phyloP scores from a whole-genome alignment of 2,888 invertebrate genomes.

The Prosopocoilus inquinatus region DNA sequence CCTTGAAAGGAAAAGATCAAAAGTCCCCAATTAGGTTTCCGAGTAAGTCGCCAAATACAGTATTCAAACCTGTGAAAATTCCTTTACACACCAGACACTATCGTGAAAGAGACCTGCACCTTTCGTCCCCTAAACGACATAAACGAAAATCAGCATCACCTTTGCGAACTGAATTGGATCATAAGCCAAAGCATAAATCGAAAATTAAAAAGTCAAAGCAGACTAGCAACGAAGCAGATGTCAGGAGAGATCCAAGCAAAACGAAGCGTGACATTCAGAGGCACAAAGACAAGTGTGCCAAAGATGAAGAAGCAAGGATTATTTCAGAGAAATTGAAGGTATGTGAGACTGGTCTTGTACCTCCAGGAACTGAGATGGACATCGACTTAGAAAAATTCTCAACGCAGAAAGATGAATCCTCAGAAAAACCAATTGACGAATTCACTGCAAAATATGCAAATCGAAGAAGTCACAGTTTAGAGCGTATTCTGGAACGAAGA shows the following conservation, averaged over 20 bases:
- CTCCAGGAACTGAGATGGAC: conserved; percentile 52
- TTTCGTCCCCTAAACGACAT: neutral
- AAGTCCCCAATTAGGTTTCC: neutral
- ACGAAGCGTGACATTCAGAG: conserved; percentile 48
- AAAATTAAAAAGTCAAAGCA: neutral
- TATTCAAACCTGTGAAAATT: too few relatives aligned
- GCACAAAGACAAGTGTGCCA: conserved; percentile 47
- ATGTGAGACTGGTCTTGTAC: conserved; percentile 51
- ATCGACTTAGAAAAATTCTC: conserved; percentile 32
- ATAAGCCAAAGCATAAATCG: neutral
- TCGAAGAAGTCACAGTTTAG: neutral
- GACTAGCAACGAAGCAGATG: conserved; percentile 6
- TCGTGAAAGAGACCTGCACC: neutral
- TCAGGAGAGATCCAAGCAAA: conserved; percentile 47
- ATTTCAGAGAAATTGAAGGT: conserved; percentile 46
- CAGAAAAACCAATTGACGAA: conserved; percentile 21
- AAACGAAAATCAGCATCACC: neutral
- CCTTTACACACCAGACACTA: too few relatives aligned
- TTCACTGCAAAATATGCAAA: conserved; percentile 13
- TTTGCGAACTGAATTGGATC: neutral
- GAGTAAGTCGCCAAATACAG: too few relatives aligned
- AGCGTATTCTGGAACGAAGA: neutral
- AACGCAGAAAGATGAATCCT: conserved; percentile 9
- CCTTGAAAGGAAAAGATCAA: neutral
- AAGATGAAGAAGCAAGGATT: conserved; percentile 46